A percentile compares a stretch with the other conserved stretches of the same genome.
Evolutionary conservation across 2,113 vertebrate species (phyloP).

Genomic region (Conger conger): DNA sequence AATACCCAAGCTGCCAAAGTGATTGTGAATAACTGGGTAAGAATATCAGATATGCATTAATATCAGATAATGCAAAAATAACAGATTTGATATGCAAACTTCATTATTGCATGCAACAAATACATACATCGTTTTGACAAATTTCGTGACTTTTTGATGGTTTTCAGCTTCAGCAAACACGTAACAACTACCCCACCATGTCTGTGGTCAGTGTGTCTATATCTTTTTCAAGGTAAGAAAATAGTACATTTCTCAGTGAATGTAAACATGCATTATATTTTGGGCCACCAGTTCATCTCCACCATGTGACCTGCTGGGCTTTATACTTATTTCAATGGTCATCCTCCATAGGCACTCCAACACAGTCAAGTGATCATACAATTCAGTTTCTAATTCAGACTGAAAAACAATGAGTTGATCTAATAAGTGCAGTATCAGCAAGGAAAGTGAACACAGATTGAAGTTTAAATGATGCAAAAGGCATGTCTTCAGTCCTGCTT

Average conservation of each 20-base stretch:
- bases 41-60: background rate
- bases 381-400: too few relatives aligned
- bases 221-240: slow-evolving; percentile 53
- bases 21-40: slow-evolving; percentile 61
- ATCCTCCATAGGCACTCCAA: too few relatives aligned
- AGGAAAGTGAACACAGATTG: too few relatives aligned
- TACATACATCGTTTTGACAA: background rate
- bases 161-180: slow-evolving; percentile 46
- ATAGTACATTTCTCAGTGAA: background rate
- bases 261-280: background rate
- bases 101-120: background rate
- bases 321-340: too few relatives aligned
- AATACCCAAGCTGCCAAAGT: slow-evolving; percentile 47
- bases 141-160: background rate
- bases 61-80: background rate
- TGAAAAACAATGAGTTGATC: too few relatives aligned
- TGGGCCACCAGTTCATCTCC: too few relatives aligned
- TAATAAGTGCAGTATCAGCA: too few relatives aligned
- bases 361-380: too few relatives aligned
- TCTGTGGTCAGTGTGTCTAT: slow-evolving; percentile 52
- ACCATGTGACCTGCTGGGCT: too few relatives aligned
- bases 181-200: slow-evolving; percentile 27
- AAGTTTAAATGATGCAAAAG: too few relatives aligned
- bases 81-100: background rate
- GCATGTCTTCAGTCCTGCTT: too few relatives aligned